These are phyloP conservation scores for Auanema sp. DNA, from an alignment of 2,888 invertebrate genomes.

Conservation along the genomic window DNA sequence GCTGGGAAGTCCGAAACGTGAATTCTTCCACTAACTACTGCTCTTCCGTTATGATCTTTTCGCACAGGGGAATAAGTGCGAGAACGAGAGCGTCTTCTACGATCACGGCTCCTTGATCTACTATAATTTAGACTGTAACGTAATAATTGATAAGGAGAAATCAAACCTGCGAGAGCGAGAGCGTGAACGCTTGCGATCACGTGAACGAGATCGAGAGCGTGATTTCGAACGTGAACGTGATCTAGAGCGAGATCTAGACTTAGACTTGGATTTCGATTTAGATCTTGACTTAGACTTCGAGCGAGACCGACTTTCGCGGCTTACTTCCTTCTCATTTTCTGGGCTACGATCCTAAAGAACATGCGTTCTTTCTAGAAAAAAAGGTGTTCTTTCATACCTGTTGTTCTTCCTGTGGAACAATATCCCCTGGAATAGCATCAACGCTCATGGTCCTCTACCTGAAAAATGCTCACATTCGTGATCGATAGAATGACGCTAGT, in stretches of 20 bases:
- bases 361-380: too few species aligned
- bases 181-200: conserved; percentile 17
- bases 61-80: conserved; percentile 16
- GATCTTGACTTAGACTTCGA: conserved; percentile 3
- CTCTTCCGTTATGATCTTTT: conserved; percentile 16
- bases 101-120: conserved; percentile 3
- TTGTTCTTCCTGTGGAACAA: too few species aligned
- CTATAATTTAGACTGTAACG: neutral
- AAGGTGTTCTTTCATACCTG: too few species aligned
- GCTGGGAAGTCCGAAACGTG: conserved; percentile 23
- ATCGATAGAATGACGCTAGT: too few species aligned
- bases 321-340: too few species aligned
- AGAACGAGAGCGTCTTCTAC: conserved; percentile 18
- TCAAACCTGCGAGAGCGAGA: conserved; percentile 3
- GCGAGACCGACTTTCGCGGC: neutral
- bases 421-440: too few species aligned
- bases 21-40: conserved; percentile 17
- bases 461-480: too few species aligned
- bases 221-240: conserved; percentile 14
- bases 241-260: conserved; percentile 9
- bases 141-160: neutral
- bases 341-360: too few species aligned
- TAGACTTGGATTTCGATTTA: conserved; percentile 7
- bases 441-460: too few species aligned
- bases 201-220: conserved; percentile 11